These are phyloP conservation scores for Mylabris phalerata DNA, from an alignment of 1,140 invertebrate species.

Conservation along the genomic window DNA sequence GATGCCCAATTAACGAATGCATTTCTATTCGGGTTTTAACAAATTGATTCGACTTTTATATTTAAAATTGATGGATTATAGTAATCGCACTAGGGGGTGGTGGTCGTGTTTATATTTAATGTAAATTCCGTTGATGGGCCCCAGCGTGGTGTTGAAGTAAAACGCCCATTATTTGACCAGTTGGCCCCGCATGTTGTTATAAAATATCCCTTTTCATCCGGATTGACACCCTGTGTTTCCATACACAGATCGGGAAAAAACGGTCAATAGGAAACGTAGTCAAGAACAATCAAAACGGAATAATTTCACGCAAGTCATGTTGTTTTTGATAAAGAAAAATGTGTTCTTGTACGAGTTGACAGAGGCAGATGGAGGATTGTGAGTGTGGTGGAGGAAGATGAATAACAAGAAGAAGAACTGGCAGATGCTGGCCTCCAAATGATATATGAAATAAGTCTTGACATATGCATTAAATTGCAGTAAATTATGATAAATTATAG, in stretches of 20 bases:
- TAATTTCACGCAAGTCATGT: slow-evolving; percentile 16
- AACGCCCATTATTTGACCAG: background rate
- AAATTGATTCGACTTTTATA: no score
- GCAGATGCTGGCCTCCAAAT: background rate
- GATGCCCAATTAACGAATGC: no score
- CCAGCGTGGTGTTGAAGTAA: no score
- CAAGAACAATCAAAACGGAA: slow-evolving; percentile 4
- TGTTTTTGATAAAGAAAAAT: slow-evolving; percentile 3
- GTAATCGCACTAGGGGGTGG: no score
- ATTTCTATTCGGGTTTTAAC: no score
- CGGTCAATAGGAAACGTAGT: background rate
- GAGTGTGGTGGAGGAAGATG: background rate
- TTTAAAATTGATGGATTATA: no score
- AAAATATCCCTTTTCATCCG: background rate
- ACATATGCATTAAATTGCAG: slow-evolving; percentile 14
- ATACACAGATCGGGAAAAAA: background rate
- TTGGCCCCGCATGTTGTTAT: slow-evolving; percentile 5
- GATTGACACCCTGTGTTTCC: background rate
- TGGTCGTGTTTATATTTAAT: no score
- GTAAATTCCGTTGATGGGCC: no score
- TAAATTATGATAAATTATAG: slow-evolving; percentile 16
- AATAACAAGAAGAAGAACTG: no score
- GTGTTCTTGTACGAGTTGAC: background rate
- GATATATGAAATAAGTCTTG: slow-evolving; percentile 12
- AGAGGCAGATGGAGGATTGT: slow-evolving; percentile 4